phyloP scores from a whole-genome alignment of 2,797 vertebrate species.

The Squalus acanthias region DNA sequence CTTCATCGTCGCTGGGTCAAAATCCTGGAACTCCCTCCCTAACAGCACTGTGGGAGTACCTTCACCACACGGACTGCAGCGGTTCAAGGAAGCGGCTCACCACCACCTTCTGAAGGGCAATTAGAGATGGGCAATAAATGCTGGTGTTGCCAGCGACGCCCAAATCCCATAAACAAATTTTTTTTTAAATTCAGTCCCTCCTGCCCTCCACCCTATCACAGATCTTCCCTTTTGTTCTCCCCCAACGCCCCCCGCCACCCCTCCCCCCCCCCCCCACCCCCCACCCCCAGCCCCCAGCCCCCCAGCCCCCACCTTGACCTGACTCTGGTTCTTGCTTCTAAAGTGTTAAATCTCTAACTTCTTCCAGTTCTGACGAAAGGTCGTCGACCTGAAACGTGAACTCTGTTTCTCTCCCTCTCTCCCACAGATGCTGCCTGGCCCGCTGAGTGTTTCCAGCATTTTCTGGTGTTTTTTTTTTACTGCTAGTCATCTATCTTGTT shows the following conservation, averaged over 20 bases:
- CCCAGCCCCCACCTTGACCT: background rate
- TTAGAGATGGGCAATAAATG: too few relatives aligned
- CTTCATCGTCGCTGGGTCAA: too few relatives aligned
- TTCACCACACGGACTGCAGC: too few relatives aligned
- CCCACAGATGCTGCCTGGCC: background rate
- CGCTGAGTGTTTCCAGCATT: background rate
- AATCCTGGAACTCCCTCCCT: too few relatives aligned
- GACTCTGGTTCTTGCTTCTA: background rate
- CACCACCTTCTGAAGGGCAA: too few relatives aligned
- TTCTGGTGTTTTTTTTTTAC: background rate
- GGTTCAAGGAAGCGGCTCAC: too few relatives aligned
- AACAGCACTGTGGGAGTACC: too few relatives aligned
- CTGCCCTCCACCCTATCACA: background rate
- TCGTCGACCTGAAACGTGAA: background rate
- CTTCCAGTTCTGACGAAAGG: background rate
- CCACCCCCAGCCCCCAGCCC: background rate
- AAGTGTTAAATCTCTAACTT: background rate
- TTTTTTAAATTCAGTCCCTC: background rate
- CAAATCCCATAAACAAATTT: too few relatives aligned
- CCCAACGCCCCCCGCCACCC: too few relatives aligned
- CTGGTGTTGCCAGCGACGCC: too few relatives aligned
- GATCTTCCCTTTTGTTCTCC: background rate
- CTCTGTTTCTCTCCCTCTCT: background rate
- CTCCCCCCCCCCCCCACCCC: too few relatives aligned
- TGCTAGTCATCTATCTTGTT: conserved; percentile 61